A percentile compares a stretch with the other conserved stretches of the same genome.
Conservation (phyloP, 35 echinoderm and acorn worm genomes). For the Antedon bifida region DNA sequence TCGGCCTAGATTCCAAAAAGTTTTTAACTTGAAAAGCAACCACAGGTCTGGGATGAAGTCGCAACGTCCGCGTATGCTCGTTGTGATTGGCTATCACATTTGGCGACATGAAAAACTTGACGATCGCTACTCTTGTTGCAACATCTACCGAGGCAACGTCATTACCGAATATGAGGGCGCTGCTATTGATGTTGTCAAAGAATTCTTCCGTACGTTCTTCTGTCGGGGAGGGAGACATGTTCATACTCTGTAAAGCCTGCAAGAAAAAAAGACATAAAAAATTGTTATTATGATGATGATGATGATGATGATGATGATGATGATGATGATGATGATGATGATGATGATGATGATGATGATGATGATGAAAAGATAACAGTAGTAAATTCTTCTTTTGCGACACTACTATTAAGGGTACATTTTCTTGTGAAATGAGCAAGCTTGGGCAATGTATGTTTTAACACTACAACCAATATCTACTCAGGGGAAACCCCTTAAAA, state of each 20-base stretch:
- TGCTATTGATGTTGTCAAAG: constrained; percentile 42
- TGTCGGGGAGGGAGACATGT: not conserved
- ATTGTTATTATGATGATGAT: too few species aligned
- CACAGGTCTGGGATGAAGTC: constrained; percentile 83
- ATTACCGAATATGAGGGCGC: constrained; percentile 76
- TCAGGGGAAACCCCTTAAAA: too few species aligned
- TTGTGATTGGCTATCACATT: constrained; percentile 69
- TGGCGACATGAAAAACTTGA: constrained; percentile 68
- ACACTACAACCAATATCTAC: too few species aligned
- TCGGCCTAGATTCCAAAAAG: constrained; percentile 56
- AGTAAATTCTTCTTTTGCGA: too few species aligned
- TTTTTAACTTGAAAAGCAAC: constrained; percentile 71
- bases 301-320: constrained; percentile 3
- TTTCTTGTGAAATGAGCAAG: too few species aligned
- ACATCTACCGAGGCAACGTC: constrained; percentile 93
- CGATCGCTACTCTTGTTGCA: constrained; percentile 86
- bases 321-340: constrained; percentile 2
- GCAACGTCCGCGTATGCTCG: constrained; percentile 78
- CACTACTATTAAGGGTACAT: too few species aligned
- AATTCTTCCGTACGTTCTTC: not conserved
- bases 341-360: constrained; percentile 3
- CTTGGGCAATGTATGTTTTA: too few species aligned
- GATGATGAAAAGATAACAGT: constrained; percentile 3
- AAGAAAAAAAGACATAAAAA: not conserved
- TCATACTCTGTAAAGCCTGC: not conserved